A percentile compares a stretch with the other conserved stretches of the same genome.
These are phyloP conservation scores for Marmota flaviventris DNA, from an alignment of 2,113 vertebrate species.

Conservation along the genomic window DNA sequence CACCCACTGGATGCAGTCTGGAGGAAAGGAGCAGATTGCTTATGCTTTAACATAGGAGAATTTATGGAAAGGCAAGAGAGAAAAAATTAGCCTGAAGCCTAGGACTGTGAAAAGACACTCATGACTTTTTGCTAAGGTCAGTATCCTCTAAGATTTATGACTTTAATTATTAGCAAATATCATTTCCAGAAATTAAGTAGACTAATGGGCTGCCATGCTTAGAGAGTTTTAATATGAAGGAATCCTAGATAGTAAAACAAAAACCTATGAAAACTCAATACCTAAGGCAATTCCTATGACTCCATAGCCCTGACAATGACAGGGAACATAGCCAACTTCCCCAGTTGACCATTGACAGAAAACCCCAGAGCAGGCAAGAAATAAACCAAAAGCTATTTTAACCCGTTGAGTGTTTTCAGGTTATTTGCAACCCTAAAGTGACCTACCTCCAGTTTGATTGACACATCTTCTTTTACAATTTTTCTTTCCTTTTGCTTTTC, in stretches of 20 bases:
- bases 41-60: neutral
- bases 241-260: neutral
- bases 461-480: neutral
- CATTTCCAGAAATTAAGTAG: neutral
- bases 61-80: neutral
- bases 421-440: neutral
- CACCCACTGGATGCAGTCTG: neutral
- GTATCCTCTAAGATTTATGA: neutral
- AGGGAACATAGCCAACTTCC: neutral
- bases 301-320: neutral
- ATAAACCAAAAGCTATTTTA: neutral
- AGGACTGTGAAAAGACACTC: neutral
- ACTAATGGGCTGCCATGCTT: neutral
- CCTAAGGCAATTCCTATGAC: neutral
- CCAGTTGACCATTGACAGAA: neutral
- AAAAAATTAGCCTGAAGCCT: neutral
- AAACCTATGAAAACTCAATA: neutral
- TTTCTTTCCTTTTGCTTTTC: neutral
- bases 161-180: conserved; percentile 31
- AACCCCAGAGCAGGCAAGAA: neutral
- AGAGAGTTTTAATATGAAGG: neutral
- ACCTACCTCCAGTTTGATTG: neutral
- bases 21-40: neutral
- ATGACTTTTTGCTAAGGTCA: neutral
- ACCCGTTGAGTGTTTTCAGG: neutral